Evolutionary conservation across 2,113 vertebrate species (phyloP).

Genomic region (Takifugu flavidus): DNA sequence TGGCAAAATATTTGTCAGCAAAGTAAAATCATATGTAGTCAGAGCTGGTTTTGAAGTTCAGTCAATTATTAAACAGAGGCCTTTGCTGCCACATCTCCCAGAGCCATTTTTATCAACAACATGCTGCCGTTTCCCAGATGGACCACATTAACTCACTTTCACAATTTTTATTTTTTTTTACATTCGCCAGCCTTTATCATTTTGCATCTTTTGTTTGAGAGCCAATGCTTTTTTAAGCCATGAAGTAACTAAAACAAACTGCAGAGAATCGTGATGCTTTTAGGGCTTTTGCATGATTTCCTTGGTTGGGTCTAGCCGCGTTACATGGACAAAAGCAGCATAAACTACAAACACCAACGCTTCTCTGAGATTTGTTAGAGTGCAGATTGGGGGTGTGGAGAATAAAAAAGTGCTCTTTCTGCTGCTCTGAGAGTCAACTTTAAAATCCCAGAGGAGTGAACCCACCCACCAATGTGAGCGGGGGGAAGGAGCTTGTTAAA

Average conservation of each 20-base stretch:
- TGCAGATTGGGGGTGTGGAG: neutral
- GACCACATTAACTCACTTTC: conserved; percentile 61
- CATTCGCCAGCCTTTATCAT: conserved; percentile 59
- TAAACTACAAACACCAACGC: conserved; percentile 1
- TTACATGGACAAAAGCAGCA: neutral
- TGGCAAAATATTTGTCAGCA: conserved; percentile 58
- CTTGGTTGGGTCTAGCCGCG: conserved; percentile 8
- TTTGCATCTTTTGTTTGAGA: conserved; percentile 57
- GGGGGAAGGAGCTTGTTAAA: conserved; percentile 57
- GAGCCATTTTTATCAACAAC: conserved; percentile 56
- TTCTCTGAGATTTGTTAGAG: conserved; percentile 30
- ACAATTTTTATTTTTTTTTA: conserved; percentile 58
- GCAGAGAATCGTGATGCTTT: conserved; percentile 31
- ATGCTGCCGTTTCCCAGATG: conserved; percentile 52
- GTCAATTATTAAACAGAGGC: conserved; percentile 51
- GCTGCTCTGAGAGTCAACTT: conserved; percentile 22
- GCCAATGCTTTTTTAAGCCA: conserved; percentile 42
- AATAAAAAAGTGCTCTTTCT: conserved; percentile 5
- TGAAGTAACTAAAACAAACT: conserved; percentile 44
- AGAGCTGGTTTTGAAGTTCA: conserved; percentile 53
- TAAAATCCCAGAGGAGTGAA: conserved; percentile 22
- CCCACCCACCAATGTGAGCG: conserved; percentile 26
- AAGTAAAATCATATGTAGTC: conserved; percentile 46
- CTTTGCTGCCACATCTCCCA: conserved; percentile 41
- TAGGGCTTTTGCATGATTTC: conserved; percentile 22